A percentile compares a stretch with the other conserved stretches of the same genome.
Conservation (phyloP, 2,888 invertebrate species). For the Andrena minutula region DNA sequence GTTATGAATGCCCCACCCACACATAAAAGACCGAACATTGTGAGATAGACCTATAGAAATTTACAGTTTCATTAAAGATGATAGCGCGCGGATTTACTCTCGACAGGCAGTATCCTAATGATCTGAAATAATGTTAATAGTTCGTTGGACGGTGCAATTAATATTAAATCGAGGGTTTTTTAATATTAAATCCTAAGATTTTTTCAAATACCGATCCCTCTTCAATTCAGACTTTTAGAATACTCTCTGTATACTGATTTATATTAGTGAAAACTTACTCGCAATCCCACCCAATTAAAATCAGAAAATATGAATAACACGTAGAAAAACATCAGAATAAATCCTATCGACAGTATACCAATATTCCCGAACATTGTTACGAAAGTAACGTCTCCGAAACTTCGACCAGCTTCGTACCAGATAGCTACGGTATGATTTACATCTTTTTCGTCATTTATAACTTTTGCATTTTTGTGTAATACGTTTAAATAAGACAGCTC, state of each 20-base stretch:
- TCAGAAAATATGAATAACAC: constrained; percentile 91
- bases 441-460: constrained; percentile 52
- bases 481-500: constrained; percentile 76
- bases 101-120: neutral
- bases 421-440: constrained; percentile 65
- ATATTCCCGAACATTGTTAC: constrained; percentile 91
- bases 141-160: too few species aligned
- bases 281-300: constrained; percentile 91
- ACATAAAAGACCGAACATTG: constrained; percentile 89
- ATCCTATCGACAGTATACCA: constrained; percentile 89
- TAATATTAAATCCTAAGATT: neutral
- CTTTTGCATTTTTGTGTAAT: constrained; percentile 69
- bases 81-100: neutral
- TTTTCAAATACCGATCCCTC: neutral
- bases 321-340: constrained; percentile 90
- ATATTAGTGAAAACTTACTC: constrained; percentile 85
- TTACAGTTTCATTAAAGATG: neutral
- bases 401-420: constrained; percentile 83
- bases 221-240: too few species aligned
- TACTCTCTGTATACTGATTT: neutral
- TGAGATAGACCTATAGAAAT: constrained; percentile 86
- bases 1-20: constrained; percentile 91
- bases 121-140: too few species aligned
- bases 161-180: too few species aligned
- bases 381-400: constrained; percentile 92